Base-by-base conservation (phyloP, 2,888 invertebrate genomes). In the Agrotis exclamationis region DNA sequence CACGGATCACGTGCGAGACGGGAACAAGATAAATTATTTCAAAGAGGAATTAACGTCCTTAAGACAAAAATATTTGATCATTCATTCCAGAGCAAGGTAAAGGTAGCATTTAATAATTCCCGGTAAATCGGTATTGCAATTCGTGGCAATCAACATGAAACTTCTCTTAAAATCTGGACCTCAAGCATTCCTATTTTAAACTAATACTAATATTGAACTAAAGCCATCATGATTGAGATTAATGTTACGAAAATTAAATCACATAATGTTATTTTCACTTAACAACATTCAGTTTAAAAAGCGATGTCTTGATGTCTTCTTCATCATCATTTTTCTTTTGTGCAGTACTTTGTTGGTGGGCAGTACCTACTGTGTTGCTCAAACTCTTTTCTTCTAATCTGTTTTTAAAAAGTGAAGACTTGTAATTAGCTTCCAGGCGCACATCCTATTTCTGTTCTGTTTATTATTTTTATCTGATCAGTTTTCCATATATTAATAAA, bases 91-190 rank as follows among this genome's bases (percentile, higher is more conserved):
- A 47, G 51, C n/a, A 24, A 62, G 56, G 60, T 62, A 44, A 70
- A 44, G 62, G 18, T 63, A 18, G 33, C 50, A 54, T 39, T 50
- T 75, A 75, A 74, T 76, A 70, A 77, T 47, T 53, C 47, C 24
- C 13, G 47, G 60, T 76, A 70, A 57, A 69, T 76, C n/a, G 51
- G 76, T 76, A 16, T 24, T 48, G 53, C 39, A 59, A 44, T 53
- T 63, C n/a, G 39, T 57, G 16, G 50, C 28, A 71, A 76, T 78
- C 20, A 65, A 72, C 58, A 62, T 78, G 64, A 76, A 72, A 79
- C 39, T 62, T 47, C 47, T 33, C 18, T 11, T n/a, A n/a, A 22
- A 54, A 18, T 44, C 48, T n/a, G 11, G 53, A 57, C 28, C 60
- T 64, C 13, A 48, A 18, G 13, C n/a, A n/a, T 33, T 33, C 33